A percentile compares a stretch with the other conserved stretches of the same genome.
Conservation (phyloP, 2,113 vertebrate species). For the Narcine bancroftii region DNA sequence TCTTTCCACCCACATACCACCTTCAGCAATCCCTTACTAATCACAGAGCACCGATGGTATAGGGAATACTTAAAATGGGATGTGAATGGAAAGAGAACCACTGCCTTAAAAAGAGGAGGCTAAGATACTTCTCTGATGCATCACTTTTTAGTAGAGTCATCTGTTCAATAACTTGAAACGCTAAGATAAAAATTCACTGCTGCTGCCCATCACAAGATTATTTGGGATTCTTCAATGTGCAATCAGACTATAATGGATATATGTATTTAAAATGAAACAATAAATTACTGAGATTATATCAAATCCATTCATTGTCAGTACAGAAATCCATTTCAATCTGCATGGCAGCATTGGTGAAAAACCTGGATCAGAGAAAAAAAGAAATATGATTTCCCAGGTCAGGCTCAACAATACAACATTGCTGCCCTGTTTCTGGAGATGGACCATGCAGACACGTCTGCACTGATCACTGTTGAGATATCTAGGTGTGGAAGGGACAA, state of each 20-base stretch:
- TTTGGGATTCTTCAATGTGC: background rate
- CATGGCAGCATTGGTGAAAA: background rate
- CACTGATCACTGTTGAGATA: background rate
- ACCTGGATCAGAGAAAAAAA: background rate
- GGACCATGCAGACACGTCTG: background rate
- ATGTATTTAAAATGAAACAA: background rate
- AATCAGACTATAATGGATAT: background rate
- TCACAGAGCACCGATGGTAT: too few species aligned
- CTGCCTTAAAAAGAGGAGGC: too few species aligned
- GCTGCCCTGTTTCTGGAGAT: background rate
- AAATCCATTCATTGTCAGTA: background rate
- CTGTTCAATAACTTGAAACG: background rate
- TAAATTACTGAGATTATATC: background rate
- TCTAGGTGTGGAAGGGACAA: background rate
- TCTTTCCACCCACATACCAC: too few species aligned
- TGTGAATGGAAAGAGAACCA: too few species aligned
- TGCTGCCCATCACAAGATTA: background rate
- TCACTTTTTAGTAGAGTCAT: background rate
- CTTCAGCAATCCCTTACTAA: too few species aligned
- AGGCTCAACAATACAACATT: background rate
- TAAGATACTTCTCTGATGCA: background rate
- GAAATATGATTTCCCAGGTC: slow-evolving; percentile 25
- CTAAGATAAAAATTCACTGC: background rate
- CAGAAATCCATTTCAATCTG: slow-evolving; percentile 28
- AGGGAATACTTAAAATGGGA: too few species aligned